Conservation (phyloP, 2,797 vertebrate genomes). For the Tinamus major region DNA sequence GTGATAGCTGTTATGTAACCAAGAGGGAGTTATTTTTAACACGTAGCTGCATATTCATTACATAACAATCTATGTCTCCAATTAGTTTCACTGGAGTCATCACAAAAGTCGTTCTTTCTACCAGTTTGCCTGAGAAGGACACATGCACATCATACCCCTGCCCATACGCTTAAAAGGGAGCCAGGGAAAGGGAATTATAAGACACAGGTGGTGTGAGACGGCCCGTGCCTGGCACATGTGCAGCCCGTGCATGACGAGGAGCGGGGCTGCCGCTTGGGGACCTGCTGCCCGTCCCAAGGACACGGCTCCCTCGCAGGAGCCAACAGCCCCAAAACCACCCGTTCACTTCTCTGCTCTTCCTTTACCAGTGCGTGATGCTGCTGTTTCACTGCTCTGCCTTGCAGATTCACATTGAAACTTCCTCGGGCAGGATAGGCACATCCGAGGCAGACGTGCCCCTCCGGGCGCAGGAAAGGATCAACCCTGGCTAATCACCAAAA, state of each 20-base stretch:
- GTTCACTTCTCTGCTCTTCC: not conserved
- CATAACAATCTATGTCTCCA: not conserved
- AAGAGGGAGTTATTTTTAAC: not conserved
- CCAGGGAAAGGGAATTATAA: not conserved
- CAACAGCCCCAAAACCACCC: not conserved
- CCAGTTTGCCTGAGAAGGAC: not conserved
- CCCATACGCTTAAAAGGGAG: not conserved
- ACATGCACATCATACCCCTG: accelerated
- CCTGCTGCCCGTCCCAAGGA: no score
- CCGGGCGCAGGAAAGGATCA: not conserved
- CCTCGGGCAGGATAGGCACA: accelerated
- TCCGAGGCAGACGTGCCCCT: not conserved
- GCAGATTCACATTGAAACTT: not conserved
- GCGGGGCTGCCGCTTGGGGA: no score
- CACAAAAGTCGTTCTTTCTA: not conserved
- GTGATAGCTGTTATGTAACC: accelerated
- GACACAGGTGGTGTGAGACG: not conserved
- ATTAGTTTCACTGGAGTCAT: not conserved
- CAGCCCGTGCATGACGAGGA: not conserved
- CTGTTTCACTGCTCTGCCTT: not conserved
- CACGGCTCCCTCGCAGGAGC: not conserved
- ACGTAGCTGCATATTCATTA: not conserved
- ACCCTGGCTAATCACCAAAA: slow-evolving; percentile 47
- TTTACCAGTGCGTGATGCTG: not conserved
- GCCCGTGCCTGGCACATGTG: accelerated